These are phyloP conservation scores for Motacilla tschutschensis DNA, from an alignment of 2,113 vertebrate species.

Conservation along the genomic window DNA sequence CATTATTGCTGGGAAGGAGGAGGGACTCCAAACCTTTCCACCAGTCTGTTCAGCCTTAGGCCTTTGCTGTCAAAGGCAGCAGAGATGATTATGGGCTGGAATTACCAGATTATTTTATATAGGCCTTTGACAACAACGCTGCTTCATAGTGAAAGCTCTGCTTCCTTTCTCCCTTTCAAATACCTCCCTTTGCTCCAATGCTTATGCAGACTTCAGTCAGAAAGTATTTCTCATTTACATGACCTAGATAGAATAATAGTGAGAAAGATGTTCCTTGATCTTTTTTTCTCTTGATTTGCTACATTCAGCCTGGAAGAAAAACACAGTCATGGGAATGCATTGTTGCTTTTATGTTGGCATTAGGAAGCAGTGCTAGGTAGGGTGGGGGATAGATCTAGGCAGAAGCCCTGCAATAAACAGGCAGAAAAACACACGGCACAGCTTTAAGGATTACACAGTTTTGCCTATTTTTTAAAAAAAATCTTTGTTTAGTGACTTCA, in stretches of 20 bases:
- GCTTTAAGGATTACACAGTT: not conserved
- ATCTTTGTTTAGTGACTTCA: not conserved
- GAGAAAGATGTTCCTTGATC: constrained; percentile 48
- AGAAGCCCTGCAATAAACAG: not conserved
- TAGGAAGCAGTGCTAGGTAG: not conserved
- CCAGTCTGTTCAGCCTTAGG: not conserved
- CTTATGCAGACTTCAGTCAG: constrained; percentile 38
- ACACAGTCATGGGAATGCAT: constrained; percentile 10
- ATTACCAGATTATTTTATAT: constrained; percentile 35
- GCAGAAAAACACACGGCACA: not conserved
- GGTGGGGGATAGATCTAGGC: not conserved
- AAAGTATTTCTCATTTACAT: constrained; percentile 62
- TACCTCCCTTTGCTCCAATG: not conserved
- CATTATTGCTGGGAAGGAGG: not conserved
- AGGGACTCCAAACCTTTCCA: not conserved
- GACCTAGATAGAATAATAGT: constrained; percentile 60
- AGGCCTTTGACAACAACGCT: not conserved
- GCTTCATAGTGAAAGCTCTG: not conserved
- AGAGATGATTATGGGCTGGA: constrained; percentile 20
- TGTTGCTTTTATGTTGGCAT: constrained; percentile 14
- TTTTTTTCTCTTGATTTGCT: constrained; percentile 35
- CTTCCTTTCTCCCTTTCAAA: not conserved
- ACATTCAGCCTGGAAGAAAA: constrained; percentile 47
- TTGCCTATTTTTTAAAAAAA: not conserved
- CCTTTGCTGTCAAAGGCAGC: constrained; percentile 1